These are phyloP conservation scores for Lordiphosa andalusiaca DNA, from an alignment of 2,888 invertebrate genomes.

Conservation along the genomic window DNA sequence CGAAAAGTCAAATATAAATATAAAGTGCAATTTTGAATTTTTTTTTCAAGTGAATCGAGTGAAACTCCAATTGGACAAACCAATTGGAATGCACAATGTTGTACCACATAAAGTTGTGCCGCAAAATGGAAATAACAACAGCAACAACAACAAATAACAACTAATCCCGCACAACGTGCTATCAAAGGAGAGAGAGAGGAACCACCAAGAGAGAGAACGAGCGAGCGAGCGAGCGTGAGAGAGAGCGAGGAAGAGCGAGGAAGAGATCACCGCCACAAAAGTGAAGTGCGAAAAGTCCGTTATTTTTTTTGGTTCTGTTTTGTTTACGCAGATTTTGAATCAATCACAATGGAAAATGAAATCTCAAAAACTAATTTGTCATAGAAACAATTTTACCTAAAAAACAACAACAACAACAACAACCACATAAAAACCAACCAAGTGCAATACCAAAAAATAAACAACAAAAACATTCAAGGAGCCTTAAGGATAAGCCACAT, in stretches of 20 bases:
- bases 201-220: not conserved
- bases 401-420: too few relatives aligned
- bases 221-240: not conserved
- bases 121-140: conserved; percentile 19
- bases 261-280: conserved; percentile 12
- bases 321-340: too few relatives aligned
- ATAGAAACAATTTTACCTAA: too few relatives aligned
- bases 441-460: conserved; percentile 22
- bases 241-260: not conserved
- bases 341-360: too few relatives aligned
- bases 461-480: not conserved
- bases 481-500: conserved; percentile 3
- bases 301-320: conserved; percentile 2
- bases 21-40: conserved; percentile 33
- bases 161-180: not conserved
- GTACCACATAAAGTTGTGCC: conserved; percentile 31
- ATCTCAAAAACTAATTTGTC: too few relatives aligned
- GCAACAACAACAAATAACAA: conserved; percentile 10
- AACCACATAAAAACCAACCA: not conserved
- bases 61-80: conserved; percentile 23
- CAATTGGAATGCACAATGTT: conserved; percentile 21
- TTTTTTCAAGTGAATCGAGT: conserved; percentile 33
- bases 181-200: not conserved
- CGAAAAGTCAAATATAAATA: not conserved
- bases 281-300: conserved; percentile 8